These are phyloP conservation scores for Parasteatoda tepidariorum DNA, from an alignment of 1,140 invertebrate genomes.

Conservation along the genomic window DNA sequence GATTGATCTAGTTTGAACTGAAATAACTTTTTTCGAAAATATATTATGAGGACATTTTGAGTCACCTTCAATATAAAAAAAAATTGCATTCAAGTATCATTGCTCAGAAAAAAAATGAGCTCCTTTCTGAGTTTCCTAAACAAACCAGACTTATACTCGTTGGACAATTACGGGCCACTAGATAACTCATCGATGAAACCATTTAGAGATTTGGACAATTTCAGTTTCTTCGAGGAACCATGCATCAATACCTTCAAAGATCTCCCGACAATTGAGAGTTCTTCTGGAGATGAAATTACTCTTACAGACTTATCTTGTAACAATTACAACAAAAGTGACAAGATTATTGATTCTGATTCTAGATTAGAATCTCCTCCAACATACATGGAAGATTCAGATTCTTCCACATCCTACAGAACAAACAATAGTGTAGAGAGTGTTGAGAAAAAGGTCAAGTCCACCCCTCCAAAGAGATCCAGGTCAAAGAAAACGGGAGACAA, in stretches of 20 bases:
- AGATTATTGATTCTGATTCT: not conserved
- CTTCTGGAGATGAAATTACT: slow-evolving; percentile 22
- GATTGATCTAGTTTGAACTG: too few species aligned
- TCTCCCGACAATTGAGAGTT: not conserved
- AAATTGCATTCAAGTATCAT: too few species aligned
- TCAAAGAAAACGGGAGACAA: not conserved
- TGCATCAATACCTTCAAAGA: not conserved
- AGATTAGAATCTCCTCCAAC: not conserved
- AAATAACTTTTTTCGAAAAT: too few species aligned
- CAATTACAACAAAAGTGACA: not conserved
- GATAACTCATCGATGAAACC: not conserved
- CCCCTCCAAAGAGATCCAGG: not conserved
- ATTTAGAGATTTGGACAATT: not conserved
- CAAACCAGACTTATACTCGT: not conserved
- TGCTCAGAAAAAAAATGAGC: slow-evolving; percentile 4
- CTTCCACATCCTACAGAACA: slow-evolving; percentile 20
- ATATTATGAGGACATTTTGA: too few species aligned
- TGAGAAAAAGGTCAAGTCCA: not conserved
- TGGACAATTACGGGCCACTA: not conserved
- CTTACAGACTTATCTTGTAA: slow-evolving; percentile 42
- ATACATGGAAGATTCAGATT: slow-evolving; percentile 33
- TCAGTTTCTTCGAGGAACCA: not conserved
- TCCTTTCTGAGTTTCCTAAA: slow-evolving; percentile 16
- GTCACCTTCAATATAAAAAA: too few species aligned
- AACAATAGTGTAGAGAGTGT: slow-evolving; percentile 13